Evolutionary conservation across 1,140 invertebrate genomes (phyloP), one percentile per base, ranked within the genome.

Genomic region (Drosophila virilis): DNA sequence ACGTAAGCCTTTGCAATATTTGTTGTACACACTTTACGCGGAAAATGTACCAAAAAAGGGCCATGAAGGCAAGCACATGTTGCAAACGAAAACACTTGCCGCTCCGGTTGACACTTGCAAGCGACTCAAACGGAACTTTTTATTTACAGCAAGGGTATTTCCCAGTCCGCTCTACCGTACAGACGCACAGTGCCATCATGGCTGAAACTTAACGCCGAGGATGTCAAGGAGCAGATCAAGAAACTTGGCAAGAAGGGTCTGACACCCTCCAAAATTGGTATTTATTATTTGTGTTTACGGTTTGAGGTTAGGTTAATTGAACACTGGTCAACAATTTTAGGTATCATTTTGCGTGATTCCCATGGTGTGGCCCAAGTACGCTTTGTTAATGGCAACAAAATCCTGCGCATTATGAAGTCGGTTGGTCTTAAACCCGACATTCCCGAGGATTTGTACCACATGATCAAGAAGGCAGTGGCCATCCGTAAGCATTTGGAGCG

Each of bases 391-490:
- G 88, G 98, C 73, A 99, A 98, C 93, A 99, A 99, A 93, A 99
- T 99, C 92, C 94, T 99, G 42, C 95, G 99, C 75, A 98, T 99
- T 89, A 96, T 99, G 93, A 99, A 99, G 93, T 96, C 97, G 64
- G 97, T 99, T 94, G 98, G 98, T 59, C 94, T 99, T 38, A 98
- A 98, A 70, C 98, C 99, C n/a, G 96, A 97, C 92, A 95, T 99
- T 92, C 99, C 99, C 2, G 99, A 99, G 93, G 99, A 99, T 94
- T 93, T 99, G 7, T 99, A 99, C 92, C 97, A 98, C 92, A 94
- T 99, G 81, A 99, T 99, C 93, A 99, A 99, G 93, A 99, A 99
- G 92, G 99, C 99, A 70, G 99, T 99, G 1, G 97, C 98, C 77
- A 99, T 99, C 92, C 96, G 99, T 70, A 99, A 99, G 93, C 99